phyloP scores from a whole-genome alignment of 1,140 invertebrate genomes.

The Brachionus paranguensis region DNA sequence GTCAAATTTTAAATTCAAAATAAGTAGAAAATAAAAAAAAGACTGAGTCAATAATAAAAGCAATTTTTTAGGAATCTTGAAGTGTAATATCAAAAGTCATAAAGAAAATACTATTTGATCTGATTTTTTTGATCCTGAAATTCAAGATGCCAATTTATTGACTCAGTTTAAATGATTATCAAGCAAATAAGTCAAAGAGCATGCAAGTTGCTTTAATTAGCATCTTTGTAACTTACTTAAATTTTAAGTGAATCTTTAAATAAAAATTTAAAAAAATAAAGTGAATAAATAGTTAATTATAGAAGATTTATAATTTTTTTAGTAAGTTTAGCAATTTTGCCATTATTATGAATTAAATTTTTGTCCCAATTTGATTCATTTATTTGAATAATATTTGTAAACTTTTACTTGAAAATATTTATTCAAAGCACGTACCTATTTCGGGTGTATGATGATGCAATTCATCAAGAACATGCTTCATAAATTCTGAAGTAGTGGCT shows the following conservation, averaged over 20 bases:
- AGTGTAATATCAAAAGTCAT: too few species aligned
- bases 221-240: neutral
- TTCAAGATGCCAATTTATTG: neutral
- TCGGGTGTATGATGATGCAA: slow-evolving; percentile 14
- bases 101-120: too few species aligned
- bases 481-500: slow-evolving; percentile 85
- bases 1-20: neutral
- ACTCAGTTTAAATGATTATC: neutral
- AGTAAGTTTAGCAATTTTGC: too few species aligned
- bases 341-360: too few species aligned
- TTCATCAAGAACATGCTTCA: slow-evolving; percentile 65
- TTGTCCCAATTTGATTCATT: neutral
- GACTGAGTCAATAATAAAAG: neutral
- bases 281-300: neutral
- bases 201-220: neutral
- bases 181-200: neutral
- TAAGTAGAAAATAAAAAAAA: neutral
- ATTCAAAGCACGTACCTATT: neutral
- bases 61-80: neutral
- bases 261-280: neutral
- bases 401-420: neutral
- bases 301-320: too few species aligned
- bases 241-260: neutral
- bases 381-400: neutral
- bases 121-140: too few species aligned